Evolutionary conservation across 2,888 invertebrate genomes (phyloP).

Genomic region (Ephialtes manifestator): DNA sequence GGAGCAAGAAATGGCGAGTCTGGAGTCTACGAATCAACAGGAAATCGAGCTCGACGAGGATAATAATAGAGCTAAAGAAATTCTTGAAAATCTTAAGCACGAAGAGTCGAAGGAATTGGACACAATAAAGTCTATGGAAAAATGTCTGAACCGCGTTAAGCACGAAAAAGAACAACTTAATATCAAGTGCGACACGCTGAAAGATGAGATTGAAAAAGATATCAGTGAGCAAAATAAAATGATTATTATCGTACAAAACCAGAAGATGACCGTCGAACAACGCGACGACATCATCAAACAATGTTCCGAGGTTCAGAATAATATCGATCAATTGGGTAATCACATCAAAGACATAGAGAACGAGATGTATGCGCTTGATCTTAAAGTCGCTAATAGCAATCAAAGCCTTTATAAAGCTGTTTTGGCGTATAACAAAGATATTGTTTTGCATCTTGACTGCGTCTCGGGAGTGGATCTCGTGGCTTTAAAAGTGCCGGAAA

Average conservation of each 20-base stretch:
- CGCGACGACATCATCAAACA: conserved; percentile 77
- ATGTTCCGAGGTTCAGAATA: conserved; percentile 76
- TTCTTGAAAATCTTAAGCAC: conserved; percentile 64
- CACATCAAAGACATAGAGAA: conserved; percentile 80
- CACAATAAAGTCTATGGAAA: conserved; percentile 69
- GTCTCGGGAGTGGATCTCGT: conserved; percentile 72
- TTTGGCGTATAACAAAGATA: conserved; percentile 79
- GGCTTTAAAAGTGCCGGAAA: conserved; percentile 79
- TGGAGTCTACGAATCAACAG: conserved; percentile 65
- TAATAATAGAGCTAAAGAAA: conserved; percentile 64
- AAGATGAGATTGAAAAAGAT: conserved; percentile 71
- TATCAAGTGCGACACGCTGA: conserved; percentile 65
- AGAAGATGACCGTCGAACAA: conserved; percentile 78
- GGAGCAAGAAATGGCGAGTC: conserved; percentile 48
- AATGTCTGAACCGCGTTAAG: conserved; percentile 66
- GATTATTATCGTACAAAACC: conserved; percentile 74
- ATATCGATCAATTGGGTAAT: conserved; percentile 76
- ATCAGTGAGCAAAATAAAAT: conserved; percentile 72
- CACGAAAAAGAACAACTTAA: conserved; percentile 74
- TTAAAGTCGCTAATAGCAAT: conserved; percentile 77
- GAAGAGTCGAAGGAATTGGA: conserved; percentile 71
- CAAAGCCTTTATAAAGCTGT: conserved; percentile 78
- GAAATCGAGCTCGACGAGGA: conserved; percentile 67
- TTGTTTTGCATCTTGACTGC: conserved; percentile 75
- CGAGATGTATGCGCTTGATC: conserved; percentile 79